phyloP scores from a whole-genome alignment of 1,140 invertebrate genomes.

The Neodiprion lecontei region DNA sequence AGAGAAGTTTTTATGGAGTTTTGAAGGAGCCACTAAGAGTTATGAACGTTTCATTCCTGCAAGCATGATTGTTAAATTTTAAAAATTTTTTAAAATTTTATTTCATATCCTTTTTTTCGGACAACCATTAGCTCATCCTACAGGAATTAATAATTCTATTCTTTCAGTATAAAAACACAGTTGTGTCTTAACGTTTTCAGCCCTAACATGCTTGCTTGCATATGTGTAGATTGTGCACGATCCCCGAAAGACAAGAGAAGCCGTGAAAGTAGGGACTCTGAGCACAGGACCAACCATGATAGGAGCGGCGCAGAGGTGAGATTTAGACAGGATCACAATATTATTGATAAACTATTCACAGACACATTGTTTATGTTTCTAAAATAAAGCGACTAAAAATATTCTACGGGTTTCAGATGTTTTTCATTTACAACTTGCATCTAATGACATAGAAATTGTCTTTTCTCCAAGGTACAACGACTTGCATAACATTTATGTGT shows the following conservation, averaged over 20 bases:
- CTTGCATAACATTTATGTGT: not conserved
- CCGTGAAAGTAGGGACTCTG: constrained; percentile 77
- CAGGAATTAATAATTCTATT: not conserved
- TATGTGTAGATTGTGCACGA: constrained; percentile 73
- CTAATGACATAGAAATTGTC: not conserved
- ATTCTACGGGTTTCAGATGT: constrained; percentile 9
- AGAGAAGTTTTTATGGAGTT: not conserved
- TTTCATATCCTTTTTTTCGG: no score
- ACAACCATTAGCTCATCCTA: no score
- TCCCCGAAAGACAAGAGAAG: constrained; percentile 85
- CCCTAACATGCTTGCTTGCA: constrained; percentile 53
- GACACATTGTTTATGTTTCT: constrained; percentile 3
- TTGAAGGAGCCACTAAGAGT: not conserved
- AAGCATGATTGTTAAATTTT: no score
- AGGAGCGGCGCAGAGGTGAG: constrained; percentile 78
- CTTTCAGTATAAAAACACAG: constrained; percentile 12
- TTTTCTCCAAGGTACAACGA: not conserved
- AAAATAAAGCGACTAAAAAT: constrained; percentile 4
- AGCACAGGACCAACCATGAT: constrained; percentile 86
- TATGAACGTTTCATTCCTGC: not conserved
- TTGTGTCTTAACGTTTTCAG: constrained; percentile 48
- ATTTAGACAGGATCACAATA: constrained; percentile 17
- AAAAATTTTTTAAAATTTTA: no score
- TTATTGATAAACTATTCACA: not conserved
- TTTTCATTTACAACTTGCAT: constrained; percentile 9